phyloP scores from a whole-genome alignment of 2,113 vertebrate species.

The Turnix velox region DNA sequence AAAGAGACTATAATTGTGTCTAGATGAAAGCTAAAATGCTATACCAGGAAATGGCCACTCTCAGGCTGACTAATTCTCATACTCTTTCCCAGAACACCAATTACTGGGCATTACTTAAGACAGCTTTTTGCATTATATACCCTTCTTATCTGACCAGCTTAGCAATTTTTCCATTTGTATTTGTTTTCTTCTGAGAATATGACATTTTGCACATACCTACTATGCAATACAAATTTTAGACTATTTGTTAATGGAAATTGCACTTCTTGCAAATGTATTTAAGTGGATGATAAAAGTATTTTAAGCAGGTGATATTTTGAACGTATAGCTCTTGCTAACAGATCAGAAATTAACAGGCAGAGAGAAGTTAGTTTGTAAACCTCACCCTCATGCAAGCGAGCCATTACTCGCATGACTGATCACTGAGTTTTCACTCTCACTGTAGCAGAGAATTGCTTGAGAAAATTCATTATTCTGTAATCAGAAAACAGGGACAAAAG shows the following conservation, averaged over 20 bases:
- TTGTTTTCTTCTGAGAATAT: constrained; percentile 1
- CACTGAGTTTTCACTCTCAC: not conserved
- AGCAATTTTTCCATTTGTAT: not conserved
- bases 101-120: constrained; percentile 9
- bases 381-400: not conserved
- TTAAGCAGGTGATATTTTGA: not conserved
- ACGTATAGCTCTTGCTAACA: not conserved
- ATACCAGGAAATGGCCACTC: constrained; percentile 12
- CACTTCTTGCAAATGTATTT: not conserved
- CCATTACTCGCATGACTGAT: not conserved
- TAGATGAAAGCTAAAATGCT: constrained; percentile 11
- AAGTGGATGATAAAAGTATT: not conserved
- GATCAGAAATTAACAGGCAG: not conserved
- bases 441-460: not conserved
- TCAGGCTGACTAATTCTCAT: not conserved
- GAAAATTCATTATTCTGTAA: constrained; percentile 10
- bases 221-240: not conserved
- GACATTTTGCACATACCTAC: not conserved
- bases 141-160: not conserved
- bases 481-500: not conserved
- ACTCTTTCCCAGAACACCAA: constrained; percentile 2
- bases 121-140: not conserved
- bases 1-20: not conserved
- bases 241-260: not conserved
- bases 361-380: not conserved